Base-by-base conservation (phyloP, 37 sponge, comb jelly and placozoan species). In the Mnemiopsis leidyi region DNA sequence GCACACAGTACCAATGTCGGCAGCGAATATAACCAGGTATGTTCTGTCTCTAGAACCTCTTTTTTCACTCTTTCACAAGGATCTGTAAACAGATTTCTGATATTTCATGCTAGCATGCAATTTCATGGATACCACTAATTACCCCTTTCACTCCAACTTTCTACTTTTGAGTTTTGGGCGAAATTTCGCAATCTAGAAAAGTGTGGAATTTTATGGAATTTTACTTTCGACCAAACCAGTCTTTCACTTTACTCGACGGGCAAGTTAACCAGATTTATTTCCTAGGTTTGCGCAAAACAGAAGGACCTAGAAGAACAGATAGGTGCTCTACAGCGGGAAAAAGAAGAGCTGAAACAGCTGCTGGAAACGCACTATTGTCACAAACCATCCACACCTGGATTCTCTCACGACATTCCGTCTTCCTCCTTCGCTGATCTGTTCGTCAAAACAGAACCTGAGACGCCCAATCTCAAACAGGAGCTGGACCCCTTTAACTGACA, bases 261-360 rank as follows among this genome's bases (percentile, higher is more conserved):
- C 13, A 48, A 48, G 13, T 20, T 79, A 2, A 79, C 38, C 36
- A 79, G 13, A 23, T 36, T 79, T 30, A 7, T 79, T 9, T 31
- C 36, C 23, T 36, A 79, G 82, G 82, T 79, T 18, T 23, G 26
- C 20, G 82, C 36, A 9, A 29, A 28, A 28, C 33, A 16, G 36
- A 32, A 79, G 82, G 3, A 35, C 20, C 82, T 79, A 5, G 82
- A 79, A 36, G 82, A 32, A 1, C 36, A 79, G 36, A 35, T 79
- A 16, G 37, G 23, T 2, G 33, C 36, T 16, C 3, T 35, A 32
- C 82, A 35, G 29, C 2, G 82, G 3, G 82, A 79, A 35, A 79
- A 79, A 32, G 82, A 28, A 79, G 82, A 79, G 37, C 82, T 79
- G 36, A 28, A 79, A 79, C 33, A 35, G 36, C 82, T 79, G 37